Evolutionary conservation across 2,113 vertebrate species (phyloP).

Genomic region (Megaceryle torquata): DNA sequence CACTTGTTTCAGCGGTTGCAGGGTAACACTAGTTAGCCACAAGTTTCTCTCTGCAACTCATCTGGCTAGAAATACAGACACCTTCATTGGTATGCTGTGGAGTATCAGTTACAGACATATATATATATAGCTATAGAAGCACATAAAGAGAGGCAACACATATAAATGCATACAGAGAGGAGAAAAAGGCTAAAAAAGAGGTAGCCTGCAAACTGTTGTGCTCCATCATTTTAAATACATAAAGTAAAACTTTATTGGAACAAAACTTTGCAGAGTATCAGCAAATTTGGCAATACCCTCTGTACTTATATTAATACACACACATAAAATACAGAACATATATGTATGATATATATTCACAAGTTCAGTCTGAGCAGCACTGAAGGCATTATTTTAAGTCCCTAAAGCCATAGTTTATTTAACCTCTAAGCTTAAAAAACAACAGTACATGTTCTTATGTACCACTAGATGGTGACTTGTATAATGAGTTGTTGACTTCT

Average conservation of each 20-base stretch:
- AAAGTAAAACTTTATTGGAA: neutral
- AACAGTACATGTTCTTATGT: neutral
- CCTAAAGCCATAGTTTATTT: neutral
- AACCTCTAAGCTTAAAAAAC: neutral
- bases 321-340: neutral
- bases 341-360: neutral
- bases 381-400: neutral
- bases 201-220: neutral
- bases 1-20: neutral
- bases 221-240: neutral
- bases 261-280: neutral
- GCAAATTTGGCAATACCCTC: neutral
- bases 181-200: neutral
- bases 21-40: neutral
- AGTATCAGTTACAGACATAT: neutral
- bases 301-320: neutral
- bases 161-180: neutral
- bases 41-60: neutral
- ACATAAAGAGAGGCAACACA: neutral
- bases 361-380: neutral
- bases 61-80: neutral
- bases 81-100: neutral
- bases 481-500: neutral
- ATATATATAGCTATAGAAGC: neutral
- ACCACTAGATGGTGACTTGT: slow-evolving; percentile 54